Evolutionary conservation across 2,113 vertebrate species (phyloP).

Genomic region (Aythya baeri): DNA sequence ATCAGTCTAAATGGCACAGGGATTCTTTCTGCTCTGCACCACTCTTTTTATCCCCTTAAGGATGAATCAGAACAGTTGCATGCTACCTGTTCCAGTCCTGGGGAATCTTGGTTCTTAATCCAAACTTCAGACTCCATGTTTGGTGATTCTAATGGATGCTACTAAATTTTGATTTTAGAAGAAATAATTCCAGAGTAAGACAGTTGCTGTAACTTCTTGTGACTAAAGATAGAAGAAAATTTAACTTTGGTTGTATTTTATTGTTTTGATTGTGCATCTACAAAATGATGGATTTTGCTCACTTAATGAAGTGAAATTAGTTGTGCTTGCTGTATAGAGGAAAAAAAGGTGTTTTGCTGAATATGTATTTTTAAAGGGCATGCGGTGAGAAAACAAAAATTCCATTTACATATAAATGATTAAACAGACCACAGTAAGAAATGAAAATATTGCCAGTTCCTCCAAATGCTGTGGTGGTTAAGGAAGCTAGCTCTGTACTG

Average conservation of each 20-base stretch:
- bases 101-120: neutral
- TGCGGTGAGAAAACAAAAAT: slow-evolving; percentile 46
- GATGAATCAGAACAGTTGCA: neutral
- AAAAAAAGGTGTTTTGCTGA: slow-evolving; percentile 43
- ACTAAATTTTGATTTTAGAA: neutral
- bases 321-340: slow-evolving; percentile 26
- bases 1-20: neutral
- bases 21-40: neutral
- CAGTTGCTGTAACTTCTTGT: neutral
- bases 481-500: slow-evolving; percentile 11
- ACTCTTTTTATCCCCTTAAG: neutral
- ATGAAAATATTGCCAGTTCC: slow-evolving; percentile 16
- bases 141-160: neutral
- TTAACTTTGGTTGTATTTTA: slow-evolving; percentile 24
- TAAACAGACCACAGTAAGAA: neutral
- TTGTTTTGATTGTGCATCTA: slow-evolving; percentile 51
- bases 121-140: neutral
- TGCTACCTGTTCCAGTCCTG: neutral
- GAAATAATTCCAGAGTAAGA: neutral
- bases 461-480: slow-evolving; percentile 42
- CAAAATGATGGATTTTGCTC: slow-evolving; percentile 51
- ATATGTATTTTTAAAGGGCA: slow-evolving; percentile 53
- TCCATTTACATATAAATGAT: slow-evolving; percentile 36
- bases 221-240: neutral
- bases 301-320: slow-evolving; percentile 60